Evolutionary conservation across 2,888 invertebrate species (phyloP).

Genomic region (Hirtodrosophila duncani): DNA sequence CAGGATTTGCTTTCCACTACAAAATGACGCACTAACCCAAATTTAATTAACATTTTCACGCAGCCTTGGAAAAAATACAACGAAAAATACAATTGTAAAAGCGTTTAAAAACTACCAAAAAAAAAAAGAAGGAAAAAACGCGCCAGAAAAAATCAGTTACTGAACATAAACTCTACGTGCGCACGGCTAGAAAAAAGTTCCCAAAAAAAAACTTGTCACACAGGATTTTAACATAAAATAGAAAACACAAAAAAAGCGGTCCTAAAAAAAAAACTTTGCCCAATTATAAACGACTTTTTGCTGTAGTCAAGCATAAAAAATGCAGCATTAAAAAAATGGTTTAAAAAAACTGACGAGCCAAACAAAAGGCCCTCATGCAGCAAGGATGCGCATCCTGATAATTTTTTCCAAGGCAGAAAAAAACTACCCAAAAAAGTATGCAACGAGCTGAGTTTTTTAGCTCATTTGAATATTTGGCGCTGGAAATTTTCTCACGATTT

Average conservation of each 20-base stretch:
- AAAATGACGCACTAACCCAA: constrained; percentile 57
- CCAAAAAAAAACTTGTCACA: constrained; percentile 62
- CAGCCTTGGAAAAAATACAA: constrained; percentile 18
- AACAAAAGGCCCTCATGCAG: constrained; percentile 38
- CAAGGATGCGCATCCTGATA: constrained; percentile 56
- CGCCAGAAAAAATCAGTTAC: constrained; percentile 44
- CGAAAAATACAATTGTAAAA: constrained; percentile 30
- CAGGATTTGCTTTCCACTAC: constrained; percentile 14
- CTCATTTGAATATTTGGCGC: constrained; percentile 67
- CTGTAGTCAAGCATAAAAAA: constrained; percentile 63
- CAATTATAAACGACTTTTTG: constrained; percentile 69
- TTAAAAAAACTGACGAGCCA: constrained; percentile 46
- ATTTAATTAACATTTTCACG: constrained; percentile 60
- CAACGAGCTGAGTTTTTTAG: constrained; percentile 49
- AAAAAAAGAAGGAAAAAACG: constrained; percentile 38
- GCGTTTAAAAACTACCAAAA: constrained; percentile 17
- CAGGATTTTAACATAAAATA: constrained; percentile 44
- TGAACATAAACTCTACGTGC: constrained; percentile 26
- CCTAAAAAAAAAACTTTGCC: constrained; percentile 26
- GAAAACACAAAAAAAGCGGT: constrained; percentile 35
- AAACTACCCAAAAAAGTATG: constrained; percentile 58
- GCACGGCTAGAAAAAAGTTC: constrained; percentile 19
- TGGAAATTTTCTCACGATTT: constrained; percentile 67
- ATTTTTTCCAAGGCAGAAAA: constrained; percentile 35
- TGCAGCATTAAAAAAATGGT: constrained; percentile 44